phyloP scores from a whole-genome alignment of 1,140 invertebrate species.

The Vollenhovia emeryi region DNA sequence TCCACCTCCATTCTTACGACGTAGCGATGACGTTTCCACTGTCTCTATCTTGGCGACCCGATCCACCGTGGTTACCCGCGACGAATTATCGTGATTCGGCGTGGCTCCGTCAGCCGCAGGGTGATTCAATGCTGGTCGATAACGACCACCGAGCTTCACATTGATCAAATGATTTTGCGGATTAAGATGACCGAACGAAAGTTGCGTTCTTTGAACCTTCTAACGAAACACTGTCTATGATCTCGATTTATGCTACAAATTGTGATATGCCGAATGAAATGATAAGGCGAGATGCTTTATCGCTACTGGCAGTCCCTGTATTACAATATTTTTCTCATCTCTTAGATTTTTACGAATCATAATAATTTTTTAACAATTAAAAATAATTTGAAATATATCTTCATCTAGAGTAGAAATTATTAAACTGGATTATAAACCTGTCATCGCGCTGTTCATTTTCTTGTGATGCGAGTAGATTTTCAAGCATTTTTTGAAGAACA shows the following conservation, averaged over 20 bases:
- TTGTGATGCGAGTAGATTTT: neutral
- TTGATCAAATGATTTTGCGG: slow-evolving; percentile 39
- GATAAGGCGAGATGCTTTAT: neutral
- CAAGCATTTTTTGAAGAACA: neutral
- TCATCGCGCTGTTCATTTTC: neutral
- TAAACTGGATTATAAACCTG: neutral
- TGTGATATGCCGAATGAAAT: neutral
- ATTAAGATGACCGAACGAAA: slow-evolving; percentile 21
- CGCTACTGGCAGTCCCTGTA: neutral
- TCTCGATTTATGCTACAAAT: neutral
- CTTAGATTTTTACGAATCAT: neutral
- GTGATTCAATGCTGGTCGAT: slow-evolving; percentile 68
- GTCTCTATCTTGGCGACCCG: slow-evolving; percentile 42
- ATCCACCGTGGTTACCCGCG: slow-evolving; percentile 28
- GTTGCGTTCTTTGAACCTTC: neutral
- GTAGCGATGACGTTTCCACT: slow-evolving; percentile 66
- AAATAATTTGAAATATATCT: neutral
- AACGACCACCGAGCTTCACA: neutral
- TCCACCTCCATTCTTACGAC: slow-evolving; percentile 28
- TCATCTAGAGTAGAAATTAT: neutral
- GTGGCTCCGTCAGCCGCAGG: neutral
- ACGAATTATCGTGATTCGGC: slow-evolving; percentile 63
- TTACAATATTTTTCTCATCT: neutral
- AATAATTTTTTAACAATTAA: neutral
- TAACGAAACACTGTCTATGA: neutral